Conservation (phyloP, 2,113 vertebrate genomes). For the Cynoglossus semilaevis region DNA sequence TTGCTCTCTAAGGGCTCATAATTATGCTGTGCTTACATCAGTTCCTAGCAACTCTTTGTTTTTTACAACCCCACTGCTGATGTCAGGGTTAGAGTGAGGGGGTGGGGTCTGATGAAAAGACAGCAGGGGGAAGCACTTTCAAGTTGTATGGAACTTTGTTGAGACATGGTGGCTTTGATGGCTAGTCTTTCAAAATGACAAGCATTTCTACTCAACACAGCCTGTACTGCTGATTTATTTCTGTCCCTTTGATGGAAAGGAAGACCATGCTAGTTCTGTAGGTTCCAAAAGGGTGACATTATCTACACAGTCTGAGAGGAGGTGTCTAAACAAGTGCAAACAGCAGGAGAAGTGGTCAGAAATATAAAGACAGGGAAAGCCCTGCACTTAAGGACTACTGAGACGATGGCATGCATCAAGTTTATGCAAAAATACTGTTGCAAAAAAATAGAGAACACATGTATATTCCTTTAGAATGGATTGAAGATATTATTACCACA, state of each 20-base stretch:
- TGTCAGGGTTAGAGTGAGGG: conserved; percentile 38
- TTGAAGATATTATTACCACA: conserved; percentile 79
- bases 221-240: conserved; percentile 33
- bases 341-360: conserved; percentile 33
- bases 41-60: too few species aligned
- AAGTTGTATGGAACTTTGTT: conserved; percentile 8
- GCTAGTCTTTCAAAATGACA: conserved; percentile 60
- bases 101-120: conserved; percentile 12
- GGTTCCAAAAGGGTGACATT: conserved; percentile 50
- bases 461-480: conserved; percentile 82
- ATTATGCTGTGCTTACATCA: conserved; percentile 30
- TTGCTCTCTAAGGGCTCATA: conserved; percentile 56
- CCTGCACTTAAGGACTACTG: conserved; percentile 49
- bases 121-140: conserved; percentile 13
- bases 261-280: conserved; percentile 52
- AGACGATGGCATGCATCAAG: conserved; percentile 65
- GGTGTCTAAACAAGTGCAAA: conserved; percentile 45
- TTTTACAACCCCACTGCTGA: conserved; percentile 45
- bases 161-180: conserved; percentile 38
- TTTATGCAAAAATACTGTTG: conserved; percentile 80
- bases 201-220: conserved; percentile 68
- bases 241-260: conserved; percentile 48
- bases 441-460: conserved; percentile 78
- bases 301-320: conserved; percentile 23
- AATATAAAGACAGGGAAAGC: conserved; percentile 24